These are phyloP conservation scores for Zele albiditarsus DNA, from an alignment of 2,888 invertebrate species.

Conservation along the genomic window DNA sequence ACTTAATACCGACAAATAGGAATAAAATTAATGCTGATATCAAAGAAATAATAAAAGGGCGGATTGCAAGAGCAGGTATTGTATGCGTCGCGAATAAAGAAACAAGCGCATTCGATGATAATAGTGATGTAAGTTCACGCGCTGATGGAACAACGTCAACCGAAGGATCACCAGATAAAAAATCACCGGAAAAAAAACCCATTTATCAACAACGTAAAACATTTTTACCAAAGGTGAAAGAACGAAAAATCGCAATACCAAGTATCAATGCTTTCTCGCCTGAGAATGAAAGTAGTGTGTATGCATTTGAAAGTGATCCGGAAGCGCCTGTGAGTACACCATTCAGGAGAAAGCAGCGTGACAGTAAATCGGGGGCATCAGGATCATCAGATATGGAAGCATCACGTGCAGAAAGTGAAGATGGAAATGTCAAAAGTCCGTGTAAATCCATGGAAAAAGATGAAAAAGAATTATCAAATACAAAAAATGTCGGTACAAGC, in stretches of 20 bases:
- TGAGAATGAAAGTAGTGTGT: slow-evolving; percentile 81
- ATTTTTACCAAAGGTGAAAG: slow-evolving; percentile 77
- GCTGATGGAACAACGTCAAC: slow-evolving; percentile 54
- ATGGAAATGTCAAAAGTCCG: slow-evolving; percentile 20
- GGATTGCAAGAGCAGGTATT: slow-evolving; percentile 63
- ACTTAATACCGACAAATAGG: slow-evolving; percentile 43
- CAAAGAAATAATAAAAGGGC: slow-evolving; percentile 57
- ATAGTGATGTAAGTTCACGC: slow-evolving; percentile 58
- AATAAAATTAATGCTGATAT: slow-evolving; percentile 58
- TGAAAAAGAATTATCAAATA: slow-evolving; percentile 37
- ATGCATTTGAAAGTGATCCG: slow-evolving; percentile 82
- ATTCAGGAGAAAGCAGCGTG: slow-evolving; percentile 71
- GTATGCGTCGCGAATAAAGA: slow-evolving; percentile 12
- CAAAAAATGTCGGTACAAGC: slow-evolving; percentile 43
- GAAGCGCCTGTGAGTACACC: slow-evolving; percentile 77
- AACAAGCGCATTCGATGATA: slow-evolving; percentile 51
- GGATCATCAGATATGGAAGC: slow-evolving; percentile 38
- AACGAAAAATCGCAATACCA: slow-evolving; percentile 71
- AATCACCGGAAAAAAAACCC: slow-evolving; percentile 52
- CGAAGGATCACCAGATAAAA: slow-evolving; percentile 60
- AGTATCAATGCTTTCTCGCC: slow-evolving; percentile 79
- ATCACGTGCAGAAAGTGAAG: slow-evolving; percentile 36
- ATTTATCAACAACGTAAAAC: slow-evolving; percentile 73
- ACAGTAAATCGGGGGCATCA: slow-evolving; percentile 42
- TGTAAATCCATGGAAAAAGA: slow-evolving; percentile 35